Evolutionary conservation across 1,140 invertebrate species (phyloP).

Genomic region (Drosophila malerkotliana): DNA sequence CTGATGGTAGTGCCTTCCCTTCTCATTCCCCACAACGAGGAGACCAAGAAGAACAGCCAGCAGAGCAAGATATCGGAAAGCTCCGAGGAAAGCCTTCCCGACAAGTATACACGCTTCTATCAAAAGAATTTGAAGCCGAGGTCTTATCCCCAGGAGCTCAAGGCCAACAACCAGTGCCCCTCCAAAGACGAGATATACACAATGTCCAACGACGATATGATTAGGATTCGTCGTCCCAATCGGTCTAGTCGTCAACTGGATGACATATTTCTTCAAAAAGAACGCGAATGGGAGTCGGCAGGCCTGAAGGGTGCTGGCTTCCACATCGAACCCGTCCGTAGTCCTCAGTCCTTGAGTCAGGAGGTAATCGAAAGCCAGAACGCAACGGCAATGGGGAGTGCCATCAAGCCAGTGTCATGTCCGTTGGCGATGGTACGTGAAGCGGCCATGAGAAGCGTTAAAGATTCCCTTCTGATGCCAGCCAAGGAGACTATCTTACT

Average conservation of each 20-base stretch:
- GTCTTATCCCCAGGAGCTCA: background rate
- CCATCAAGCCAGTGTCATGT: background rate
- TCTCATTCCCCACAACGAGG: background rate
- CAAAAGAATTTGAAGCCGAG: background rate
- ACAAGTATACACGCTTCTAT: background rate
- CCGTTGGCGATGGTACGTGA: background rate
- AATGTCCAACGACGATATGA: background rate
- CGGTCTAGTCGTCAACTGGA: background rate
- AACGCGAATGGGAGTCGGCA: background rate
- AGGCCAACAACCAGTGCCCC: too few relatives aligned
- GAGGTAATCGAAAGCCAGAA: background rate
- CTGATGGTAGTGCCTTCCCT: background rate
- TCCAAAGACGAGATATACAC: background rate
- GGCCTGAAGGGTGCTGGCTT: background rate
- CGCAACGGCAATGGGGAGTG: background rate
- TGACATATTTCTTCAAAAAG: background rate
- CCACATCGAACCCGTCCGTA: too few relatives aligned
- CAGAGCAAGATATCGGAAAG: background rate
- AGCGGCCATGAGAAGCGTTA: background rate
- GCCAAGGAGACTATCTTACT: background rate
- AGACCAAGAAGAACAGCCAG: background rate
- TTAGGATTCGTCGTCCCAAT: background rate
- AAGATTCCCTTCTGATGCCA: background rate
- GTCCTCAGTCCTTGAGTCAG: too few relatives aligned
- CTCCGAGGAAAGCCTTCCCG: background rate